Conservation (phyloP, 2,888 invertebrate species). For the Rhagonycha fulva region DNA sequence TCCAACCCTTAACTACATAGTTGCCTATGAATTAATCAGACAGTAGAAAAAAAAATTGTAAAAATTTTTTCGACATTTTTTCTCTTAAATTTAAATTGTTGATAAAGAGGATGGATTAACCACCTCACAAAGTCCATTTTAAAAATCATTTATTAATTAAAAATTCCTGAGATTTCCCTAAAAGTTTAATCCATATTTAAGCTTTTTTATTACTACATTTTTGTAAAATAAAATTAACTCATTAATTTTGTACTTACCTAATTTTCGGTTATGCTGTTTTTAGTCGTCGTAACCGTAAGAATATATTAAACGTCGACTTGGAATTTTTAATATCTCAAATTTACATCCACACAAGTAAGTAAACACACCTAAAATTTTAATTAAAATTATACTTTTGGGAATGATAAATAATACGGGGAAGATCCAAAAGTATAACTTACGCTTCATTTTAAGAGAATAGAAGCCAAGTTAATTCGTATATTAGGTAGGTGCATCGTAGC, state of each 20-base stretch:
- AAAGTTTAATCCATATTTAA: not conserved
- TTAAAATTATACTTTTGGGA: not conserved
- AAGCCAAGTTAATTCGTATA: constrained; percentile 16
- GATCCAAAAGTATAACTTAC: constrained; percentile 5
- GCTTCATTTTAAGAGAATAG: constrained; percentile 12
- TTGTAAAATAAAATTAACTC: not conserved
- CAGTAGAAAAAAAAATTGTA: too few species aligned
- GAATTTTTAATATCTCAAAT: not conserved
- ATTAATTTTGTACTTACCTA: not conserved
- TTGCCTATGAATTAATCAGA: too few species aligned
- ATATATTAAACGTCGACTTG: not conserved
- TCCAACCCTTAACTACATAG: too few species aligned
- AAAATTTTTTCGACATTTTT: too few species aligned
- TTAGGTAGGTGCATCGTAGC: constrained; percentile 8
- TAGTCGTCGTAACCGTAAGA: not conserved
- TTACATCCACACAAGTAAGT: not conserved
- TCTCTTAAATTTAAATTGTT: not conserved
- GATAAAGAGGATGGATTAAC: not conserved
- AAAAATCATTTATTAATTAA: not conserved
- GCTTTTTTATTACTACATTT: not conserved
- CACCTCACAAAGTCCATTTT: not conserved
- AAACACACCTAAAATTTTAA: not conserved
- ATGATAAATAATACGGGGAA: not conserved
- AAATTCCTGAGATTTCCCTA: not conserved
- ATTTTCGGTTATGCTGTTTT: not conserved